phyloP scores from a whole-genome alignment of 2,113 vertebrate genomes.

The Tapirus terrestris region DNA sequence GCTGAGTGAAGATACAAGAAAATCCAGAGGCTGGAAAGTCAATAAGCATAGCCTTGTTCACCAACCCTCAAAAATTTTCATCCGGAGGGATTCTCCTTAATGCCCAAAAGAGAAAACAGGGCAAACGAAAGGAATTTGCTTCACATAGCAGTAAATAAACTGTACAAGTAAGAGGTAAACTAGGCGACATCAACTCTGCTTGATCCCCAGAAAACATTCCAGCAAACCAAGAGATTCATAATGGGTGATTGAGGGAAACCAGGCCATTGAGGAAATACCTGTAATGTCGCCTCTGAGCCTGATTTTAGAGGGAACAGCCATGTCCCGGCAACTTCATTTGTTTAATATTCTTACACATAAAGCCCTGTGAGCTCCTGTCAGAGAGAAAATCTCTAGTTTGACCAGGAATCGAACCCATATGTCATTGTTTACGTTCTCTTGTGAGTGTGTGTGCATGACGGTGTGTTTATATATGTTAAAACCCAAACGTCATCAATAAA shows the following conservation, averaged over 20 bases:
- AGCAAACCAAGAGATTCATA: neutral
- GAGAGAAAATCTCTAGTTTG: conserved; percentile 47
- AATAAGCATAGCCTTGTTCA: neutral
- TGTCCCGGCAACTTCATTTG: neutral
- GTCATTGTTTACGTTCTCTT: conserved; percentile 67
- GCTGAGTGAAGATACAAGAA: neutral
- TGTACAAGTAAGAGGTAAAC: neutral
- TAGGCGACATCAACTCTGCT: neutral
- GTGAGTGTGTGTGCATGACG: neutral
- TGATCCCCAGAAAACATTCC: neutral
- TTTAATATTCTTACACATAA: neutral
- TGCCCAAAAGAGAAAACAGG: neutral
- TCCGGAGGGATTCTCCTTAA: neutral
- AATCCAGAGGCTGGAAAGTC: neutral
- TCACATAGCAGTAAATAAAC: neutral
- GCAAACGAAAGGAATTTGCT: neutral
- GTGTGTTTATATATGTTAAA: conserved; percentile 64
- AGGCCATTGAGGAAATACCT: neutral
- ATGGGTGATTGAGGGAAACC: neutral
- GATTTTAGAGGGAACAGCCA: neutral
- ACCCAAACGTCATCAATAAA: conserved; percentile 73
- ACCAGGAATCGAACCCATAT: conserved; percentile 60
- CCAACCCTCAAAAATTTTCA: neutral
- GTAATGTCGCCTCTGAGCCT: neutral
- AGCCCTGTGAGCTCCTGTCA: conserved; percentile 26